Conservation (phyloP, 2,888 invertebrate genomes). For the Cryptus viduatorius region DNA sequence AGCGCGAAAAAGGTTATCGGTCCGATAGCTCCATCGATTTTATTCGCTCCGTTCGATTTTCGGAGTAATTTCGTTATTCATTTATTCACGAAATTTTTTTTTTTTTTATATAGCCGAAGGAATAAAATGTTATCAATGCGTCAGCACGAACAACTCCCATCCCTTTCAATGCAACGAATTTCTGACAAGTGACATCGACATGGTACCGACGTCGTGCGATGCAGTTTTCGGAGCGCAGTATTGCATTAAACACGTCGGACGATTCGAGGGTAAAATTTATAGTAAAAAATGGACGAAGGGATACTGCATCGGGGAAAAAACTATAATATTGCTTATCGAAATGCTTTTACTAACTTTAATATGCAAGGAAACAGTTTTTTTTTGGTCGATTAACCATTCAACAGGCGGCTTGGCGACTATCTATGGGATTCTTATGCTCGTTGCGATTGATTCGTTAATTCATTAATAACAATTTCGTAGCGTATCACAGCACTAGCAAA, state of each 20-base stretch:
- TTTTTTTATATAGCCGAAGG: conserved; percentile 86
- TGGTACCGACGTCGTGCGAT: conserved; percentile 90
- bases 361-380: conserved; percentile 7
- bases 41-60: conserved; percentile 30
- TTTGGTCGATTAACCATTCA: not conserved
- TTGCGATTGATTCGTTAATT: not conserved
- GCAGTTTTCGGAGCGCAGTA: conserved; percentile 93
- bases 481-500: not conserved
- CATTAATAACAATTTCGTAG: not conserved
- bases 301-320: conserved; percentile 26
- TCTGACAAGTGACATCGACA: conserved; percentile 88
- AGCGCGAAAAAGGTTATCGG: conserved; percentile 22
- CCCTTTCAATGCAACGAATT: conserved; percentile 95
- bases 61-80: conserved; percentile 37
- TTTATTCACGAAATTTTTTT: conserved; percentile 58
- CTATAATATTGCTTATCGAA: not conserved
- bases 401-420: not conserved
- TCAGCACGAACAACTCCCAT: conserved; percentile 91
- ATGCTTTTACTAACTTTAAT: conserved; percentile 38
- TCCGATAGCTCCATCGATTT: conserved; percentile 17
- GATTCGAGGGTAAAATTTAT: conserved; percentile 91
- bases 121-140: conserved; percentile 95
- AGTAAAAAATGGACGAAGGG: conserved; percentile 12
- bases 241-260: conserved; percentile 97
- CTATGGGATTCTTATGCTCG: not conserved